Evolutionary conservation across 2,113 vertebrate genomes (phyloP).

Genomic region (Pogonocichla stellata): DNA sequence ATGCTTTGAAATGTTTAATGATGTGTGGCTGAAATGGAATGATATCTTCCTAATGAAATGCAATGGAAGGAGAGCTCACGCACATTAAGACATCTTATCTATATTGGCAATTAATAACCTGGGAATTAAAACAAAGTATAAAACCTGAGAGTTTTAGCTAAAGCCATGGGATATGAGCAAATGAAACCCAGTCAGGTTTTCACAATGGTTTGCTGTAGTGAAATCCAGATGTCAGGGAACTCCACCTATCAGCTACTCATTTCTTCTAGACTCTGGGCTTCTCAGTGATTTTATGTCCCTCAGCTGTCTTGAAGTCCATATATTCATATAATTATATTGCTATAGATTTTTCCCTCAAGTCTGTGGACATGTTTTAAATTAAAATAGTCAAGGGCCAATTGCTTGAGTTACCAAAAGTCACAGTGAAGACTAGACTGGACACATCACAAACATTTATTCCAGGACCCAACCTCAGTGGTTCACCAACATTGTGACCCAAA

Average conservation of each 20-base stretch:
- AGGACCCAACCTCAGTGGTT: background rate
- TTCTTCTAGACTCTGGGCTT: background rate
- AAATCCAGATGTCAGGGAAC: constrained; percentile 46
- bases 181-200: background rate
- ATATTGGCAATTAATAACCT: constrained; percentile 36
- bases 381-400: background rate
- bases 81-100: constrained; percentile 36
- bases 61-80: background rate
- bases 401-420: background rate
- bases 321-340: background rate
- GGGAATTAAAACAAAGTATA: constrained; percentile 37
- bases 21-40: constrained; percentile 17
- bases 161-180: background rate
- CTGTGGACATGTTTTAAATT: constrained; percentile 28
- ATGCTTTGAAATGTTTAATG: constrained; percentile 30
- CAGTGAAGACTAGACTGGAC: background rate
- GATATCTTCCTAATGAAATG: constrained; percentile 8
- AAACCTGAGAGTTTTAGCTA: background rate
- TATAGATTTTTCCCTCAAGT: background rate
- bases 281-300: background rate
- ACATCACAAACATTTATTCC: background rate
- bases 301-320: constrained; percentile 11
- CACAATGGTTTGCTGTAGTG: background rate
- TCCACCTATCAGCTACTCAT: background rate
- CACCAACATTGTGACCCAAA: background rate